These are phyloP conservation scores for Zingel zingel DNA, from an alignment of 2,113 vertebrate genomes.

Conservation along the genomic window DNA sequence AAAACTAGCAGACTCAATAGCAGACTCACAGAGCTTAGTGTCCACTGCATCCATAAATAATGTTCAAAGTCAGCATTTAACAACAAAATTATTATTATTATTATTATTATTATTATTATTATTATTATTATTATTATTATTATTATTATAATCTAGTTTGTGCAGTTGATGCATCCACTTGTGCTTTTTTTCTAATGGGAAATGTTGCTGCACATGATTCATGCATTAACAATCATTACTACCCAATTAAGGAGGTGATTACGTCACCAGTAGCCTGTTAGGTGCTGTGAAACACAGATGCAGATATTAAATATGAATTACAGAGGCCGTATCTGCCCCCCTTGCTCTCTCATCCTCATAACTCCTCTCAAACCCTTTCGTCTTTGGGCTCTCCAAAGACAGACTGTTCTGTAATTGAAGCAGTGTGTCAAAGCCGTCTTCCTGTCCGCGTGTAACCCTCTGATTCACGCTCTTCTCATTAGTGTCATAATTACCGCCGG, in stretches of 20 bases:
- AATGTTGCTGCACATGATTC: slow-evolving; percentile 49
- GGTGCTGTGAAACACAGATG: slow-evolving; percentile 74
- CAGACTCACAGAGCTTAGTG: slow-evolving; percentile 13
- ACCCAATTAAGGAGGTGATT: slow-evolving; percentile 67
- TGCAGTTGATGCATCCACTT: background rate
- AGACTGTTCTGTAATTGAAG: slow-evolving; percentile 78
- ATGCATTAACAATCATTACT: slow-evolving; percentile 71
- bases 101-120: background rate
- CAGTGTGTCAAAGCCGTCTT: slow-evolving; percentile 72
- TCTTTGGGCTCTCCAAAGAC: slow-evolving; percentile 69
- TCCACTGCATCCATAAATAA: slow-evolving; percentile 25
- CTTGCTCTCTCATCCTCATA: slow-evolving; percentile 62
- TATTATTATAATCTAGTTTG: background rate
- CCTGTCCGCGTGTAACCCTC: slow-evolving; percentile 70
- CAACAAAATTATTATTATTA: background rate
- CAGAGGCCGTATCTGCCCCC: slow-evolving; percentile 58
- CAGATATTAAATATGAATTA: slow-evolving; percentile 80
- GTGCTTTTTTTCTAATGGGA: slow-evolving; percentile 2
- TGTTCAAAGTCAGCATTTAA: background rate
- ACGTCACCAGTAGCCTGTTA: slow-evolving; percentile 65
- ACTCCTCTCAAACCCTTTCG: slow-evolving; percentile 69
- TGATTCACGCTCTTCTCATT: slow-evolving; percentile 79
- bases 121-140: background rate
- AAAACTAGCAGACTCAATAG: slow-evolving; percentile 18
- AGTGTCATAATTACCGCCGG: slow-evolving; percentile 74